Evolutionary conservation across 2,113 vertebrate species (phyloP).

Genomic region (Xenus cinereus): DNA sequence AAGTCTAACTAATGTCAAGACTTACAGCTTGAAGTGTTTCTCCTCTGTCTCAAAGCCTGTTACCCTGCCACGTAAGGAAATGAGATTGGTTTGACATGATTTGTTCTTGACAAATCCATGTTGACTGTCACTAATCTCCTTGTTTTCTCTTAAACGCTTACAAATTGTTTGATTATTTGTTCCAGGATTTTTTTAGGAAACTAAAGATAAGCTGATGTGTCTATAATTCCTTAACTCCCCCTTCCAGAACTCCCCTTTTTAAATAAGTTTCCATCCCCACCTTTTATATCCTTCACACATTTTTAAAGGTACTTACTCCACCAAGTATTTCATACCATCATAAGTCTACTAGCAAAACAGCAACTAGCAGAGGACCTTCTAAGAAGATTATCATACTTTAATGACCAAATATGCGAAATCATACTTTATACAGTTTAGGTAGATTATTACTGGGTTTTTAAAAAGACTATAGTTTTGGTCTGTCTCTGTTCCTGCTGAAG

Average conservation of each 20-base stretch:
- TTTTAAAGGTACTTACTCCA: neutral
- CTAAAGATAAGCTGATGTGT: neutral
- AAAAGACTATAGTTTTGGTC: neutral
- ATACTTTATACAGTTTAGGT: neutral
- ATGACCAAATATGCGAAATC: neutral
- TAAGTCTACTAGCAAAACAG: neutral
- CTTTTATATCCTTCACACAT: neutral
- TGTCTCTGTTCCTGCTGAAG: neutral
- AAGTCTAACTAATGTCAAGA: neutral
- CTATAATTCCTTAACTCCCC: neutral
- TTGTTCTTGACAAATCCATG: slow-evolving; percentile 13
- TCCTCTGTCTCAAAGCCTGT: neutral
- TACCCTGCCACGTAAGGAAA: neutral
- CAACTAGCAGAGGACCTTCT: neutral
- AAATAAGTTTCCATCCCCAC: neutral
- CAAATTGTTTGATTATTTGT: neutral
- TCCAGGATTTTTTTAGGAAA: neutral
- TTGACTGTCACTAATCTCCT: neutral
- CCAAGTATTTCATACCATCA: neutral
- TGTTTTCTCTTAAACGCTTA: neutral
- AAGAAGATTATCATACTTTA: neutral
- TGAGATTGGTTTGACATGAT: neutral
- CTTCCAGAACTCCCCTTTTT: neutral
- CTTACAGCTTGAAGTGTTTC: neutral
- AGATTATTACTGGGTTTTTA: neutral